These are phyloP conservation scores for Sapayoa aenigma DNA, from an alignment of 2,113 vertebrate species.

Conservation along the genomic window DNA sequence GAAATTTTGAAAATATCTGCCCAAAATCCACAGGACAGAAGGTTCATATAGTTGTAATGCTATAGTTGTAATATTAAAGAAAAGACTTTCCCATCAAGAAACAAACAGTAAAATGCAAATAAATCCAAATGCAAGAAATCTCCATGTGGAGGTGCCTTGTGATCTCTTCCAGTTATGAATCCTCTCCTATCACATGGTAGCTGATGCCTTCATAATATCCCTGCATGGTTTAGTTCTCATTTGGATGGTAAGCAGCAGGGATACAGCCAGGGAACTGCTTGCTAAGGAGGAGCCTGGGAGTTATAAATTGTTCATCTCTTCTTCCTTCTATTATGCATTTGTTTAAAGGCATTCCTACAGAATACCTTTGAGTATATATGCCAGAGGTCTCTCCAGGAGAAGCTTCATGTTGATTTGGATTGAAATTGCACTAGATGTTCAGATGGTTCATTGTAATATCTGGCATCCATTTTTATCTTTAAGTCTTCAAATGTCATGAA, in stretches of 20 bases:
- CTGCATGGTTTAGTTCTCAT: not conserved
- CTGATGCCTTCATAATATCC: not conserved
- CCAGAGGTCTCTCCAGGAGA: not conserved
- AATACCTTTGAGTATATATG: not conserved
- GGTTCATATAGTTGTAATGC: not conserved
- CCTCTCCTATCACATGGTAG: not conserved
- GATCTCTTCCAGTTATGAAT: not conserved
- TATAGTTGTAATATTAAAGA: too few species aligned
- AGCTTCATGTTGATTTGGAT: not conserved
- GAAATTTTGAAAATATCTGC: not conserved
- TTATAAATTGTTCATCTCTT: not conserved
- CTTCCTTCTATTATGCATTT: not conserved
- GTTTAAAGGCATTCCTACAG: not conserved
- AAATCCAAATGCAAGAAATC: not conserved
- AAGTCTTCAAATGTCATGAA: not conserved
- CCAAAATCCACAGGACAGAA: not conserved
- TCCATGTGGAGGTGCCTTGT: accelerated
- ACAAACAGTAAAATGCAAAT: not conserved
- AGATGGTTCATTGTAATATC: not conserved
- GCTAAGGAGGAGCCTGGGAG: not conserved
- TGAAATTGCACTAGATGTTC: not conserved
- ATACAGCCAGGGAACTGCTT: not conserved
- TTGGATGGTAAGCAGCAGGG: not conserved
- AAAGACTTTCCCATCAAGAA: not conserved
- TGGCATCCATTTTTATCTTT: not conserved